A percentile compares a stretch with the other conserved stretches of the same genome.
These are phyloP conservation scores for Cylloceria caligata DNA, from an alignment of 2,888 invertebrate species.

Conservation along the genomic window DNA sequence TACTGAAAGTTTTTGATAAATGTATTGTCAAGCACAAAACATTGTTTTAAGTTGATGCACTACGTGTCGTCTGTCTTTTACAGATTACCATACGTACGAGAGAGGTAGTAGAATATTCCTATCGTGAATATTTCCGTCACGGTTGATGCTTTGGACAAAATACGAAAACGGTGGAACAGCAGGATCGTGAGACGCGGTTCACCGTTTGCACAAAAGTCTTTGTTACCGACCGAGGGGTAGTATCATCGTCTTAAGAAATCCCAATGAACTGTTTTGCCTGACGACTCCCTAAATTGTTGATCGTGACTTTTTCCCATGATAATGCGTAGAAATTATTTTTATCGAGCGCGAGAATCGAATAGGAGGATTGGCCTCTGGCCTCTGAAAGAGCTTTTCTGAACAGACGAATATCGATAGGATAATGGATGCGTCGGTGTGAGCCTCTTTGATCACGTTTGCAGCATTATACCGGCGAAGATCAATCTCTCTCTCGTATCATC, in stretches of 20 bases:
- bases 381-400: not conserved
- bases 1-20: no score
- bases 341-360: not conserved
- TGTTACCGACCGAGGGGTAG: no score
- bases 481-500: slow-evolving; percentile 15
- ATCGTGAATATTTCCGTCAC: no score
- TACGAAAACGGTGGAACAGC: no score
- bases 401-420: slow-evolving; percentile 7
- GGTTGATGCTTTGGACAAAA: no score
- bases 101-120: no score
- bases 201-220: no score
- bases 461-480: slow-evolving; percentile 20
- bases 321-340: slow-evolving; percentile 3
- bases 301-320: not conserved
- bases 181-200: no score
- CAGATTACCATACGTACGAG: no score
- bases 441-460: slow-evolving; percentile 43
- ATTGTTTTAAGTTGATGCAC: no score
- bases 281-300: not conserved
- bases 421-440: slow-evolving; percentile 41
- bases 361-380: not conserved
- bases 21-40: no score
- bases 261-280: not conserved
- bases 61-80: no score
- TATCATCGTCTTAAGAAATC: not conserved